Base-by-base conservation (phyloP, 1,140 invertebrate genomes). In the Lepeophtheirus salmonis region DNA sequence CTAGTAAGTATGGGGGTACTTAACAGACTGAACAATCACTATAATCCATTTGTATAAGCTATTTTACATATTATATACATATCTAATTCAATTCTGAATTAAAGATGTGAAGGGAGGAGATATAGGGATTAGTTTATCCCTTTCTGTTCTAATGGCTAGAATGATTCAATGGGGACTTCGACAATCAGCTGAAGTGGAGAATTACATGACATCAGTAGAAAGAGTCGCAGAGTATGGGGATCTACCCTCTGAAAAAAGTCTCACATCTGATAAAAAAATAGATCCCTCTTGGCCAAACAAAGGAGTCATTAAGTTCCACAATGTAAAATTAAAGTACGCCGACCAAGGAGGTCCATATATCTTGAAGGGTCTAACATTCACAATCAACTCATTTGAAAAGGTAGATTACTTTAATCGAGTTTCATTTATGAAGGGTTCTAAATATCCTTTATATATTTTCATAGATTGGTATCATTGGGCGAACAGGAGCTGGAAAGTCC, bases 401-500 rank as follows among this genome's bases (percentile, higher is more conserved):
- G 23, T 57, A 25, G 55, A 56, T 6, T 41, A 41, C 6, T 10
- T 41, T 10, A 6, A 21, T 22, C n/a, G n/a, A n/a, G n/a, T n/a
- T n/a, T n/a, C n/a, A n/a, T n/a, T n/a, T n/a, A n/a, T n/a, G n/a
- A n/a, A n/a, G n/a, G n/a, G n/a, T n/a, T n/a, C n/a, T n/a, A n/a
- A 48, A 48, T 48, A 48, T 12, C 41, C 41, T 48, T 48, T 54
- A 13, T 20, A 54, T 56, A 10, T 41, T 20, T 63, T 22, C 54
- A 14, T n/a, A n/a, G n/a, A 67, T 86, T 25, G 83, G 84, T 23
- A 86, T 88, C 60, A 83, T 86, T 17, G 85, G 84, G 10, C 74
- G 85, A 61, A 88, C 84, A 3, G 85, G 84, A 14, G 84, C 85
- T 49, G 86, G 86, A 49, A 89, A 90, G 71, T 86, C 83, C 1